phyloP scores from a whole-genome alignment of 2,888 invertebrate genomes.

The Amphipoea lucens region DNA sequence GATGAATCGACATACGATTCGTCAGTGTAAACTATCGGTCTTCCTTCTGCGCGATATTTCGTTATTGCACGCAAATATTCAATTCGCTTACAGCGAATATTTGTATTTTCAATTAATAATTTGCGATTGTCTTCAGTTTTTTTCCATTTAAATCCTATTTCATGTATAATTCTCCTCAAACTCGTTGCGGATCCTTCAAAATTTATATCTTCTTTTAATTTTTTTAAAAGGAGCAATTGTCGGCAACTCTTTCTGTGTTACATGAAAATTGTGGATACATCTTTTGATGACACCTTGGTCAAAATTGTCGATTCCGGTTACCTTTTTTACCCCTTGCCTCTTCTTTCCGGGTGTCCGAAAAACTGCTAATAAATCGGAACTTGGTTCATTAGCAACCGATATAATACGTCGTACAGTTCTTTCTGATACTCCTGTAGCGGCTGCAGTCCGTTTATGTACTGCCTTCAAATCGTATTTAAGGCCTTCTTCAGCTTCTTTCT shows the following conservation, averaged over 20 bases:
- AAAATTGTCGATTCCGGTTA: constrained; percentile 67
- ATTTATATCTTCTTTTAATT: constrained; percentile 43
- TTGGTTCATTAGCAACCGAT: constrained; percentile 1
- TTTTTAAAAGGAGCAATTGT: constrained; percentile 50
- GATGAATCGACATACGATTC: too few relatives aligned
- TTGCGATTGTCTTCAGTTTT: constrained; percentile 25
- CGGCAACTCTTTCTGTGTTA: constrained; percentile 66
- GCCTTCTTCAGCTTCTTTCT: constrained; percentile 50
- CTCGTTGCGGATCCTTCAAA: constrained; percentile 45
- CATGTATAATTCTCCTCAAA: constrained; percentile 53
- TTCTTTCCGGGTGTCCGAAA: constrained; percentile 69
- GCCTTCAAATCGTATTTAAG: constrained; percentile 35
- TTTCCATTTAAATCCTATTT: constrained; percentile 62
- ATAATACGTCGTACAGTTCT: constrained; percentile 46
- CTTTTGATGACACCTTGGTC: constrained; percentile 69
- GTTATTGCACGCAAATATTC: too few relatives aligned
- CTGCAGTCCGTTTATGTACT: constrained; percentile 51
- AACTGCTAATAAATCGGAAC: constrained; percentile 24
- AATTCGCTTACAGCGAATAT: too few relatives aligned
- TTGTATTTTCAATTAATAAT: too few relatives aligned
- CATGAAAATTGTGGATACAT: constrained; percentile 70
- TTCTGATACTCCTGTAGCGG: constrained; percentile 50
- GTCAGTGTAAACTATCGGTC: too few relatives aligned
- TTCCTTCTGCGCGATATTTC: too few relatives aligned
- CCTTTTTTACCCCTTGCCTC: constrained; percentile 52